phyloP scores from a whole-genome alignment of 1,140 invertebrate species.

The Drosophila murphyi region DNA sequence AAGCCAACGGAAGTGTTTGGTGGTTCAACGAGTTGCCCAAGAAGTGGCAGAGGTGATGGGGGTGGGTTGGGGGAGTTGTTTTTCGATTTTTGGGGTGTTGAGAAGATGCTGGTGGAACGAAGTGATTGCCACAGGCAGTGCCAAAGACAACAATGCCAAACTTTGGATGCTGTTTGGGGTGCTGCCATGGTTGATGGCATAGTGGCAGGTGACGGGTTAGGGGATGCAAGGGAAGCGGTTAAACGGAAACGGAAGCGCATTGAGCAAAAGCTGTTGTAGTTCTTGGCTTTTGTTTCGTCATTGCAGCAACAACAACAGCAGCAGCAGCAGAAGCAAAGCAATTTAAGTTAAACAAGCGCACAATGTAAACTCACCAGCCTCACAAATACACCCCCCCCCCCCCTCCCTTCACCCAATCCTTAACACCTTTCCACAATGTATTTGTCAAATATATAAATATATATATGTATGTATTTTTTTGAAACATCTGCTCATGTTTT shows the following conservation, averaged over 20 bases:
- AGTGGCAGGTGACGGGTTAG: background rate
- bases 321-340: constrained; percentile 60
- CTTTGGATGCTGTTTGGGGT: constrained; percentile 47
- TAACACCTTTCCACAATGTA: constrained; percentile 48
- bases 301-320: constrained; percentile 52
- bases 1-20: constrained; percentile 71
- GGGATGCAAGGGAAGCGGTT: background rate
- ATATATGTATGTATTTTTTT: background rate
- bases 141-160: constrained; percentile 81
- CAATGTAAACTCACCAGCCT: constrained; percentile 33
- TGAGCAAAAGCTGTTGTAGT: constrained; percentile 80
- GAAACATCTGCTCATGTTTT: constrained; percentile 38
- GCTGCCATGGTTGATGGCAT: background rate
- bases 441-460: constrained; percentile 66
- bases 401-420: too few species aligned
- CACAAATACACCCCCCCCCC: background rate
- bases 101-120: constrained; percentile 44
- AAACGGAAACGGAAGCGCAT: constrained; percentile 80
- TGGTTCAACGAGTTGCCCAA: constrained; percentile 45
- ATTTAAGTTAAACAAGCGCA: constrained; percentile 80
- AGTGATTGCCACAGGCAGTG: constrained; percentile 76
- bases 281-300: constrained; percentile 75
- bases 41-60: background rate
- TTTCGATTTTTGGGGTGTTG: constrained; percentile 1
- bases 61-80: background rate